Percentiles rank a stretch among this genome's conserved stretches.
Evolutionary conservation across 2,797 vertebrate species (phyloP).

Genomic region (Tolypeutes matacus): DNA sequence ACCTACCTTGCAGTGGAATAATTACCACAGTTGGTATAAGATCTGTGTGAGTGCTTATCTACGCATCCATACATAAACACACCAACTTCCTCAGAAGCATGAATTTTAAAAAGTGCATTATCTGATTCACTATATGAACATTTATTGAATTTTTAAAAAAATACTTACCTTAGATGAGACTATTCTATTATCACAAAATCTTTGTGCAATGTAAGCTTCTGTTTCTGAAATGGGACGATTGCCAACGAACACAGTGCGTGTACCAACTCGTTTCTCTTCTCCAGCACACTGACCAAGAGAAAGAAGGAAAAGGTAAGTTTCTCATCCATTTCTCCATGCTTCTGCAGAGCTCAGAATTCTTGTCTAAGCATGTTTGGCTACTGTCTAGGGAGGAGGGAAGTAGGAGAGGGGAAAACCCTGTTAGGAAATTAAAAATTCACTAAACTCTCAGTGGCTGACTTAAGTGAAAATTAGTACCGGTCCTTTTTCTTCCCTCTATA

Average conservation of each 20-base stretch:
- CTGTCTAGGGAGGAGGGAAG: neutral
- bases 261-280: conserved; percentile 94
- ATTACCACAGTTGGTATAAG: conserved; percentile 12
- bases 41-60: neutral
- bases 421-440: conserved; percentile 58
- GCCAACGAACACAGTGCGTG: conserved; percentile 94
- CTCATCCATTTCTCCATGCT: neutral
- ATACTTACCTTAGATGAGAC: conserved; percentile 97
- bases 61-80: conserved; percentile 31
- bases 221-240: conserved; percentile 89
- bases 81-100: conserved; percentile 40
- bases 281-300: conserved; percentile 87
- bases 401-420: conserved; percentile 27
- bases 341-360: conserved; percentile 37
- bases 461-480: conserved; percentile 45
- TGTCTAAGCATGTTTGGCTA: conserved; percentile 32
- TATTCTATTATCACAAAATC: conserved; percentile 98
- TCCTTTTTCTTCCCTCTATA: conserved; percentile 53
- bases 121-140: conserved; percentile 41
- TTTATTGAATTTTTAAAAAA: conserved; percentile 17
- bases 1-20: conserved; percentile 20
- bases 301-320: conserved; percentile 38
- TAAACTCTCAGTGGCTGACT: conserved; percentile 56
- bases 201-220: conserved; percentile 93
- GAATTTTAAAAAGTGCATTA: conserved; percentile 38